Evolutionary conservation across 2,888 invertebrate genomes (phyloP), one percentile per base, ranked within the genome.

Genomic region (Caenorhabditis macrosperma): DNA sequence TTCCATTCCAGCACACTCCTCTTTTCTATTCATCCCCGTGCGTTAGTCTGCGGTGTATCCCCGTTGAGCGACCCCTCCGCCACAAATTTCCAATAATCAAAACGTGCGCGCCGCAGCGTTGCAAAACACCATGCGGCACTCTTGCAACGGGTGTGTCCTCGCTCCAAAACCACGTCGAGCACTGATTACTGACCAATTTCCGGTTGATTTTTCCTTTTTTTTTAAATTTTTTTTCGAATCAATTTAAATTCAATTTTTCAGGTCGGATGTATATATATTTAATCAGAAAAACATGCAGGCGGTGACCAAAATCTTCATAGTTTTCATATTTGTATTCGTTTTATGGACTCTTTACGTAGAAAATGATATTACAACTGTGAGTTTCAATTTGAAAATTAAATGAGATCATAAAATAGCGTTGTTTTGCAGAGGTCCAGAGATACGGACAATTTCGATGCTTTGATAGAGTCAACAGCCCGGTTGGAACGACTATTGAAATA

Each of bases 311-410:
- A 46, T 78, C 9, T 72, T 78, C 22, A 44, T 72, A 20, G 60
- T 20, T 15, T 78, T 78, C 15, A 35, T 67, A 41, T 41, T 72
- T 55, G 59, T 72, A 20, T 78, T 78, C 30, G 46, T 78, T 20
- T 20, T 67, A 55, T 78, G 78, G 78, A 71, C 72, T 26, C 63
- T 72, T 24, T 78, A 76, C 63, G 52, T 80, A 55, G 48, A 71
- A 63, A 71, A 80, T 61, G 54, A 76, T 48, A 67, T 80, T 15
- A 55, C 67, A 6, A 66, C 35, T 60, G 80, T 75, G 30, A 64
- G 61, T 64, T 71, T 46, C 46, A n/a, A 0, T 15, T 44, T 15
- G 24, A 6, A 20, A 10, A 12, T 28, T 5, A 12, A 28, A 48
- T 9, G 2, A 33, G 7, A 30, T 61, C 17, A 30, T 12, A 12